phyloP scores from a whole-genome alignment of 2,113 vertebrate genomes.

The Coreoperca whiteheadi region DNA sequence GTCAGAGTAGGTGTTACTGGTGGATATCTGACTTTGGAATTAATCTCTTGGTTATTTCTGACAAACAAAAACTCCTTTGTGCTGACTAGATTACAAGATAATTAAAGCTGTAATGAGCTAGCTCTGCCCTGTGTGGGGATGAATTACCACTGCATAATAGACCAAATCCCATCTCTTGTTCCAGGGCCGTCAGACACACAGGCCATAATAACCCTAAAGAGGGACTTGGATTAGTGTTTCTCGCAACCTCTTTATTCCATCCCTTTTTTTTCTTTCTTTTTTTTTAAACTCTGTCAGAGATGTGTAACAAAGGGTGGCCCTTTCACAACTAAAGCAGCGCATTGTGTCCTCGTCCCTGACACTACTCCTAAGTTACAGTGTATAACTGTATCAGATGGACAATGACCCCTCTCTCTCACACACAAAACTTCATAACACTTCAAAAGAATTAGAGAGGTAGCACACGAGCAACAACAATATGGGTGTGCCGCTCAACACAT shows the following conservation, averaged over 20 bases:
- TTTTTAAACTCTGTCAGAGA: background rate
- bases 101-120: constrained; percentile 16
- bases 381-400: constrained; percentile 40
- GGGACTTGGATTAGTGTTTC: background rate
- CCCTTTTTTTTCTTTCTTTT: constrained; percentile 19
- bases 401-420: background rate
- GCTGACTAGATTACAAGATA: constrained; percentile 17
- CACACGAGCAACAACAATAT: too few species aligned
- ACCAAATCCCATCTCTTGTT: constrained; percentile 23
- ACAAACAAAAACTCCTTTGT: constrained; percentile 1
- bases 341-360: constrained; percentile 13
- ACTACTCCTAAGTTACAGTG: constrained; percentile 28
- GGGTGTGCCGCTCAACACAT: too few species aligned
- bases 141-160: background rate
- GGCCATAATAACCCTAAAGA: background rate
- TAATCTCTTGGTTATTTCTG: background rate
- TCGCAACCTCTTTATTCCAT: background rate
- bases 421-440: too few species aligned
- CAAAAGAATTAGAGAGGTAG: too few species aligned
- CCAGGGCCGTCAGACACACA: background rate
- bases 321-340: constrained; percentile 42
- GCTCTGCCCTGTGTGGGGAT: background rate
- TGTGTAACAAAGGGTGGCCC: constrained; percentile 21
- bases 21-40: background rate
- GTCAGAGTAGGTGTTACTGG: background rate